Base-by-base conservation (phyloP, 2,888 invertebrate genomes). In the Ectemnius cavifrons region DNA sequence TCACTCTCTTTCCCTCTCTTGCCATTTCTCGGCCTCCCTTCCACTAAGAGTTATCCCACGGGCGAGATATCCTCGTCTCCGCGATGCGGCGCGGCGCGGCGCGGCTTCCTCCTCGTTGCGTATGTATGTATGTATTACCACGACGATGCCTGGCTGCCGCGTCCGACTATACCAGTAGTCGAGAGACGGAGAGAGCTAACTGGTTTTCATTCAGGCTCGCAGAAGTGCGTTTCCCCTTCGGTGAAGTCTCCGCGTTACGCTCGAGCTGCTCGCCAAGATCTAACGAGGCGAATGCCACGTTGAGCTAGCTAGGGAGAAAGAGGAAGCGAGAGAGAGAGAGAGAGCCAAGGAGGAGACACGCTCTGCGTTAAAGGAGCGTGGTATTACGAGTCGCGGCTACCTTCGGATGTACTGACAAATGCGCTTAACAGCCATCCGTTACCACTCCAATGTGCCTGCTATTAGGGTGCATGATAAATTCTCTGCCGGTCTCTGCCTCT, bases 181-280 rank as follows among this genome's bases (percentile, higher is more conserved):
- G 37, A 37, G 37, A 37, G 37, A 37, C 8, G 52, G 52, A 52
- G 52, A 71, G 49, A 37, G 28, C 66, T 20, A 71, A 70, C 61
- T 20, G 78, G 61, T 71, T 78, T 73, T 78, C 78, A 78, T 68
- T 67, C 64, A n/a, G 52, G 5, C n/a, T 37, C 52, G 52, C 52
- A 52, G 14, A 37, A 37, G 37, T 37, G 37, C 37, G 37, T 37
- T 37, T 52, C 14, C 52, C 52, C n/a, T 16, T 16, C 8, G 16
- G 52, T 16, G 52, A 16, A 52, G 52, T 5, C n/a, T 16, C 16
- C 52, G 52, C 52, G 52, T 16, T 52, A 52, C 52, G 52, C 52
- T 52, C 52, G 52, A 52, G 52, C 52, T 52, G 52, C 52, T 52
- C 52, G 52, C 52, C 52, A 52, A 52, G 14, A 14, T 52, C 16